Percentiles rank a stretch among this genome's conserved stretches.
Conservation (phyloP, 2,113 vertebrate species). For the Proteles cristata region DNA sequence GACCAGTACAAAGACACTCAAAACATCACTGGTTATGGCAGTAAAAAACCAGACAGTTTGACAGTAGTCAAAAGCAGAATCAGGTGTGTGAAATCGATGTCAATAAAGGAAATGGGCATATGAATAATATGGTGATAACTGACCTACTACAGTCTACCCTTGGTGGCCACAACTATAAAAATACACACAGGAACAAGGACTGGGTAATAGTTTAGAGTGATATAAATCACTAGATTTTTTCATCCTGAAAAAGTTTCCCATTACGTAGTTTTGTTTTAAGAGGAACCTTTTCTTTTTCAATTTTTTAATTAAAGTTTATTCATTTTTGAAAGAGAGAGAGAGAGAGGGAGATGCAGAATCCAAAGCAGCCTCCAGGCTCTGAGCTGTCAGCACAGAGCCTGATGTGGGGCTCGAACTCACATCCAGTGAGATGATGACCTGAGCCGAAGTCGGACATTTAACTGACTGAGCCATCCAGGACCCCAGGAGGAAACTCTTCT, state of each 20-base stretch:
- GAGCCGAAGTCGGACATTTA: too few species aligned
- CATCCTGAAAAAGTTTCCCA: neutral
- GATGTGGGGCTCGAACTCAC: too few species aligned
- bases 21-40: conserved; percentile 3
- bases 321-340: too few species aligned
- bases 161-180: neutral
- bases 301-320: too few species aligned
- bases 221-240: neutral
- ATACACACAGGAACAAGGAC: neutral
- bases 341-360: too few species aligned
- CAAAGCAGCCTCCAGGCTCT: too few species aligned
- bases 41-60: neutral
- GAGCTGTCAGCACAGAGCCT: too few species aligned
- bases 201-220: neutral
- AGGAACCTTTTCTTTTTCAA: neutral
- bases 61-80: neutral
- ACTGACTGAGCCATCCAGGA: too few species aligned
- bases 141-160: neutral
- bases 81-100: neutral
- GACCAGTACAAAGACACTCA: neutral
- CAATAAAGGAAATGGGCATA: neutral
- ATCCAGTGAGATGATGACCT: too few species aligned
- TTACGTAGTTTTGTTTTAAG: conserved; percentile 13
- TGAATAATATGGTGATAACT: neutral
- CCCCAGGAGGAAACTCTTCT: neutral